These are phyloP conservation scores for Stratiolaelaps scimitus DNA, from an alignment of 1,140 invertebrate genomes.

Conservation along the genomic window DNA sequence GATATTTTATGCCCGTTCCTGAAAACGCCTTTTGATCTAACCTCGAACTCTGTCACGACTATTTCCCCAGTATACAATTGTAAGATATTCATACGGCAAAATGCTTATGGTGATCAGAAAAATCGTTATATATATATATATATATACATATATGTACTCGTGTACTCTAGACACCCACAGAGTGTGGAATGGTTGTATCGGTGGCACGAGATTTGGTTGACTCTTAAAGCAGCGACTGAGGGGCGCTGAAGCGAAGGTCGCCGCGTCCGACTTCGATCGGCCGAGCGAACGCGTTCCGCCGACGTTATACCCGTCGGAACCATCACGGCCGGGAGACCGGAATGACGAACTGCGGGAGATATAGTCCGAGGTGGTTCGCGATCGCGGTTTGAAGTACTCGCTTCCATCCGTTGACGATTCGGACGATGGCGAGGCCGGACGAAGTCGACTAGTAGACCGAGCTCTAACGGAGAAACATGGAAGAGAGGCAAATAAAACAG, in stretches of 20 bases:
- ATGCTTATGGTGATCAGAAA: too few relatives aligned
- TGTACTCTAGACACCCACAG: conserved; percentile 1
- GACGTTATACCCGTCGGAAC: background rate
- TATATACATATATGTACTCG: too few relatives aligned
- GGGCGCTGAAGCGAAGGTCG: conserved; percentile 7
- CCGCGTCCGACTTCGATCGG: conserved; percentile 20
- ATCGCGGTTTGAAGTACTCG: conserved; percentile 26
- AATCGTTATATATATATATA: too few relatives aligned
- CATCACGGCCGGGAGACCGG: background rate
- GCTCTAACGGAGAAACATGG: background rate
- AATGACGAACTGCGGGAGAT: conserved; percentile 40
- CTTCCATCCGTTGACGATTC: conserved; percentile 20
- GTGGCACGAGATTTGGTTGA: conserved; percentile 7
- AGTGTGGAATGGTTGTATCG: conserved; percentile 5
- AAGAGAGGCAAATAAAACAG: too few relatives aligned
- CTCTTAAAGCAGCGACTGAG: conserved; percentile 23
- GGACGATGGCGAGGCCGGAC: conserved; percentile 6
- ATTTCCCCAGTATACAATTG: too few relatives aligned
- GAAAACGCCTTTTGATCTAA: too few relatives aligned
- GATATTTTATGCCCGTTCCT: too few relatives aligned
- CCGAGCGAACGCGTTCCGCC: conserved; percentile 3
- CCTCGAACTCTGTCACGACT: too few relatives aligned
- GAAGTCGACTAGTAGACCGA: conserved; percentile 10
- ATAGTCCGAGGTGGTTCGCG: conserved; percentile 32
- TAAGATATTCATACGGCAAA: too few relatives aligned